Evolutionary conservation across 2,113 vertebrate genomes (phyloP), one percentile per base, ranked within the genome.

Genomic region (Tetrao urogallus): DNA sequence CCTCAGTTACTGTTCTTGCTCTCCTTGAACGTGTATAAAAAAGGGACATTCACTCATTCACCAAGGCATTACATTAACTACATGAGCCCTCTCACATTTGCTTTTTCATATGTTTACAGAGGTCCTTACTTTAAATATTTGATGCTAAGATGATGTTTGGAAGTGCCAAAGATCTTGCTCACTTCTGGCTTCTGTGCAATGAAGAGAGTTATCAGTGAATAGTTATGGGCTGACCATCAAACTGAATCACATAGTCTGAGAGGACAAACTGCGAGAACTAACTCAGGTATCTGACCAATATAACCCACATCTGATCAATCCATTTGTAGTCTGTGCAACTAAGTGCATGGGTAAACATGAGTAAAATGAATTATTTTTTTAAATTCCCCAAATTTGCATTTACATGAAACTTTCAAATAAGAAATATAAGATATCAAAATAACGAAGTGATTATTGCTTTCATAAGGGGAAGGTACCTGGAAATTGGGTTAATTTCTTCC

Each of bases 401-500:
- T 67, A 50, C 4, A 19, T 8, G 25, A 30, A 93, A 75, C 10
- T 66, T 87, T 40, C 27, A 14, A 70, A 72, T 18, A 84, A 15
- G 58, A 72, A 40, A 50, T 17, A 1, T 8, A 83, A 83, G 24
- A 58, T 69, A 88, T 54, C 54, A 93, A 81, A 91, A 78, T 52
- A 85, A 80, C 60, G 45, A 36, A 17, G 24, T 77, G 40, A 58
- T 25, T 73, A 58, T 42, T 82, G 11, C 30, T 94, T 88, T 86
- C 32, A 36, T n/a, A 56, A 14, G 13, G 8, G 10, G 8, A 8
- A 81, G 6, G 4, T 60, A 67, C 71, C 60, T 15, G 74, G 50
- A 21, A 24, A 69, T 73, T 58, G 30, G 20, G 13, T 82, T 70
- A 50, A 58, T 87, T 92, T 90, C 83, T 90, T 86, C n/a, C 52